Conservation (phyloP, 2,797 vertebrate genomes). For the Staurois parvus region DNA sequence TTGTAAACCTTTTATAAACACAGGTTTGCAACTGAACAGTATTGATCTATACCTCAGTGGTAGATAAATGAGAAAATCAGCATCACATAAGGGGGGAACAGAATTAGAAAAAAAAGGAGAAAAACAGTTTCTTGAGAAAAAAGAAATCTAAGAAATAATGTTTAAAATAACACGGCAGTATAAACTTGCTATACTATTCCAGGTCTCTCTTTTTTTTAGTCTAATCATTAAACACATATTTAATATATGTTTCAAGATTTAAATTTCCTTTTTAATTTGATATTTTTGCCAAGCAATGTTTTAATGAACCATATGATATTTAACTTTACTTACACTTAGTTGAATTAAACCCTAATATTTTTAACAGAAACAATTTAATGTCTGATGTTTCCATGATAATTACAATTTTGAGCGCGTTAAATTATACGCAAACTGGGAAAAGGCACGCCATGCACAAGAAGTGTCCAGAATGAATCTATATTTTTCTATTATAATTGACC, state of each 20-base stretch:
- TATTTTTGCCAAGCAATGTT: neutral
- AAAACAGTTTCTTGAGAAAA: conserved; percentile 25
- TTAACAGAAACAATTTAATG: neutral
- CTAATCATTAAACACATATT: too few relatives aligned
- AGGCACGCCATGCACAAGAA: neutral
- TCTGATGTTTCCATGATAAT: neutral
- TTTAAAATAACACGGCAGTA: neutral
- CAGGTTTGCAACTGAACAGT: conserved; percentile 39
- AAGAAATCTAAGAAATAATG: conserved; percentile 3
- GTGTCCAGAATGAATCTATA: neutral
- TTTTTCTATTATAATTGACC: neutral
- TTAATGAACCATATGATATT: neutral
- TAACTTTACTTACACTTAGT: too few relatives aligned
- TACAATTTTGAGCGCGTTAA: neutral
- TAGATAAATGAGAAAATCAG: conserved; percentile 58
- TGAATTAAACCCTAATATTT: neutral
- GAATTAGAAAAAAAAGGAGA: conserved; percentile 9
- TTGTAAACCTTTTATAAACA: conserved; percentile 56
- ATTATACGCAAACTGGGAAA: neutral
- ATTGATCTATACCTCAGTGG: conserved; percentile 49
- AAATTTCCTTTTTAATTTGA: too few relatives aligned
- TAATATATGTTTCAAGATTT: too few relatives aligned
- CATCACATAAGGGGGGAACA: conserved; percentile 11
- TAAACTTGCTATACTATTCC: neutral
- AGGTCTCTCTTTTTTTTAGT: too few relatives aligned